Evolutionary conservation across 1,140 invertebrate genomes (phyloP), one percentile per base, ranked within the genome.

Genomic region (Drosophila sechellia): DNA sequence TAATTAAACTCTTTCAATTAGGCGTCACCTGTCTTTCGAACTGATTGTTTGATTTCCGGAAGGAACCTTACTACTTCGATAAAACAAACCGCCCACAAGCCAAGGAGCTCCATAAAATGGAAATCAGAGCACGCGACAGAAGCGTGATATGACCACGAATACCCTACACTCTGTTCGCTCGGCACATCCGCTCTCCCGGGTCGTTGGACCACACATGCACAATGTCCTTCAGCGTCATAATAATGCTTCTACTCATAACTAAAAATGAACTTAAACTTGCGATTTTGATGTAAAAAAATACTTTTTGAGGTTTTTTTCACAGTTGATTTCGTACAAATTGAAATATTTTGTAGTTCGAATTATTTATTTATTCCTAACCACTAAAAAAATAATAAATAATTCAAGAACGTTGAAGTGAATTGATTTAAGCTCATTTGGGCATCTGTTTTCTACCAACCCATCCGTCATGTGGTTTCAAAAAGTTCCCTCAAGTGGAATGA

Each of bases 1-100:
- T 76, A 66, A 76, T 76, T 66, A 74, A 74, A 63, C 58, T 73
- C 57, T 74, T 70, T 74, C 37, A 75, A 75, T 75, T 75, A 58
- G 35, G 20, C 35, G 39, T 53, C 60, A 65, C 70, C 70, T 74
- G 71, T 61, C 37, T 37, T 37, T n/a, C 37, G 8, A 40, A 50
- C 42, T 46, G 72, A 75, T 75, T 56, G 31, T 46, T 54, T 53
- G 46, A 66, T 75, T 40, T 50, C 11, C 35, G 12, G 8, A 34
- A n/a, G 20, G 20, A 40, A 53, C 34, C 60, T 65, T 74, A 49
- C 40, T 61, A 49, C 13, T 60, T 79, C 77, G 69, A 79, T 79
- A 60, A 79, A 79, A 60, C 52, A 59, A 77, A 40, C 48, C 27
- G 49, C 37, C 27, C 22, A 49, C 48, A 54, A 54, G n/a, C 34